A percentile compares a stretch with the other conserved stretches of the same genome.
These are phyloP conservation scores for Dermatophagoides farinae DNA, from an alignment of 1,140 invertebrate genomes.

Conservation along the genomic window DNA sequence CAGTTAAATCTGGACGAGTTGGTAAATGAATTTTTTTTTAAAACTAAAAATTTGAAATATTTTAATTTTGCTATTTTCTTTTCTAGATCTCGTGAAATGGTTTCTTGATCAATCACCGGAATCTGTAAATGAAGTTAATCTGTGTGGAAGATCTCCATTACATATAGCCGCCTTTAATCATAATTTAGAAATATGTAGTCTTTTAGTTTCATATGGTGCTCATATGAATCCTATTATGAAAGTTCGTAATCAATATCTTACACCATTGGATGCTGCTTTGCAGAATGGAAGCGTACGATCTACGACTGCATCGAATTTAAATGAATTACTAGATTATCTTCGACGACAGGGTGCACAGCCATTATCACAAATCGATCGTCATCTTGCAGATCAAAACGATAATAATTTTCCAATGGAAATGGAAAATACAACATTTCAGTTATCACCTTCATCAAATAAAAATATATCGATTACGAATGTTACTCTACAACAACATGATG, in stretches of 20 bases:
- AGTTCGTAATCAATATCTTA: constrained; percentile 35
- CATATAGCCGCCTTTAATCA: constrained; percentile 87
- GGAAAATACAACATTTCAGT: constrained; percentile 1
- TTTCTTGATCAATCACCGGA: constrained; percentile 55
- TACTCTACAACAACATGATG: neutral
- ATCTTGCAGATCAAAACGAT: constrained; percentile 15
- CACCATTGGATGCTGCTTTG: constrained; percentile 70
- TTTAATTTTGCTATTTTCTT: neutral
- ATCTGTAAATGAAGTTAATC: constrained; percentile 66
- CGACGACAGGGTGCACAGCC: constrained; percentile 59
- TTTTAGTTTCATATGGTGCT: constrained; percentile 55
- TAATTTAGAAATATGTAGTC: constrained; percentile 77
- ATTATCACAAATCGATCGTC: constrained; percentile 38
- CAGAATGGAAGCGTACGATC: constrained; percentile 41
- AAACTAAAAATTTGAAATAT: neutral
- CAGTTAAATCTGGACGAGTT: constrained; percentile 66
- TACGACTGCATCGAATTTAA: constrained; percentile 13
- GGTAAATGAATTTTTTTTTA: constrained; percentile 26
- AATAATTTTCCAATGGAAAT: constrained; percentile 3
- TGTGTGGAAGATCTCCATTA: constrained; percentile 71
- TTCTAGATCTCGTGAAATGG: constrained; percentile 35
- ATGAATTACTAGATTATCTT: constrained; percentile 74
- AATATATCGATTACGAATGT: too few species aligned
- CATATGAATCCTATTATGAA: constrained; percentile 60
- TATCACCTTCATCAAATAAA: constrained; percentile 3